phyloP scores from a whole-genome alignment of 2,888 invertebrate genomes.

The Limnephilus auricula region DNA sequence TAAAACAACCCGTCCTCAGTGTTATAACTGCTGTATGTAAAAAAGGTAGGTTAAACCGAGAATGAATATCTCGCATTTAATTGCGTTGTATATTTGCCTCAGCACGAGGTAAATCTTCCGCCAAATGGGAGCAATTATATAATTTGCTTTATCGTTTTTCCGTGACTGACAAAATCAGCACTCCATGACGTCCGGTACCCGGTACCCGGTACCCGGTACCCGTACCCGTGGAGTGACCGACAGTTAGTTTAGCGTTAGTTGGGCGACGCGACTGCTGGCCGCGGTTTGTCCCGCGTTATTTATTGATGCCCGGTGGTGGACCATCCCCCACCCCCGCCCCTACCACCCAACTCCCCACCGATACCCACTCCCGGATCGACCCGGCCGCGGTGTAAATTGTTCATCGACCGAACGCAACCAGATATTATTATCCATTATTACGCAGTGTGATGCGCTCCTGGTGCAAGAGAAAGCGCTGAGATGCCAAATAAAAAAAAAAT shows the following conservation, averaged over 20 bases:
- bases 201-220: conserved; percentile 10
- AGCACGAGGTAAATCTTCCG: neutral
- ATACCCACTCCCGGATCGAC: conserved; percentile 71
- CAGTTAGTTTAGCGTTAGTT: conserved; percentile 56
- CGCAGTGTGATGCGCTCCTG: conserved; percentile 59
- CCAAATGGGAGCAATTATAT: conserved; percentile 7
- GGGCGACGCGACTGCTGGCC: conserved; percentile 53
- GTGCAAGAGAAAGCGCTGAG: conserved; percentile 45
- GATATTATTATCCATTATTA: conserved; percentile 66
- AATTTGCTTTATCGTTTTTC: conserved; percentile 34
- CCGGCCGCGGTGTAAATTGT: conserved; percentile 65
- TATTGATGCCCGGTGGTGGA: conserved; percentile 66
- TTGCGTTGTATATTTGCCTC: neutral
- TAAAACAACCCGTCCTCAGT: no score
- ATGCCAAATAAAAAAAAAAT: no score
- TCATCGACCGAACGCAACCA: conserved; percentile 66
- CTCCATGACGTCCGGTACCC: conserved; percentile 44
- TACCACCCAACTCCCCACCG: conserved; percentile 8
- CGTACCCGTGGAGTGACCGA: conserved; percentile 48
- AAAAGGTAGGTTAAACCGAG: neutral
- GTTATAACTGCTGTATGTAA: neutral
- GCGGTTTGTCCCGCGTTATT: conserved; percentile 64
- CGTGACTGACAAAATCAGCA: conserved; percentile 55
- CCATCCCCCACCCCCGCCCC: conserved; percentile 67
- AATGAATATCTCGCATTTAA: neutral